Evolutionary conservation across 30 jellyfish, hydroid and myxozoan genomes (phyloP), one percentile per base, ranked within the genome.

Genomic region (Cassiopea xamachana): DNA sequence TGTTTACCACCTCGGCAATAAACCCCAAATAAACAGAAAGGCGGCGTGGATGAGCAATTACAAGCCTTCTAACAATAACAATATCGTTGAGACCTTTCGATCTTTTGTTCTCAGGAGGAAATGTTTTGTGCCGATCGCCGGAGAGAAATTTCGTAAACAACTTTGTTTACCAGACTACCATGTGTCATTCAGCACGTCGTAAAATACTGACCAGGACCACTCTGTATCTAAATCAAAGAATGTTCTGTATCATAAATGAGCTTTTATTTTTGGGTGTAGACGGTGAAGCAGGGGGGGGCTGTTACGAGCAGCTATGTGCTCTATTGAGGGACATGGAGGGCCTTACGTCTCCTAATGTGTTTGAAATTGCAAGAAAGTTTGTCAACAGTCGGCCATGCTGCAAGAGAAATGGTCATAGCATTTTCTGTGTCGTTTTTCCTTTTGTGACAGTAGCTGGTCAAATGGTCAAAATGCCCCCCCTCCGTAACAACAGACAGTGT

Each of bases 91-190:
- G 82, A 88, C 75, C 76, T 76, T 88, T 88, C 71, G 90, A 88
- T 79, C 95, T 79, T 78, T 88, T 88, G 95, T 88, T 77, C 95
- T 74, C 60, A 69, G 75, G 88, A 88, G 95, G 95, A 88, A 88
- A 88, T 79, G 90, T 88, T 67, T 88, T 88, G 87, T 88, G 91
- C 47, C 92, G 79, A 71, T 84, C 73, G 92, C 85, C 75, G 85
- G 92, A 88, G 81, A 15, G 90, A 73, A 79, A 71, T 77, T 71
- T 77, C 95, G 83, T 88, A 88, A 88, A 88, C 95, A 88, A 88
- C 95, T 39, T 88, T 88, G 95, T 88, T 88, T 88, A 88, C 87
- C 95, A 88, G 90, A 82, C 75, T 45, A 64, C 88, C 95, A 88
- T 88, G 90, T 78, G 95, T 88, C 76, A 48, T 72, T 2, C 68